Evolutionary conservation across 2,888 invertebrate genomes (phyloP), one percentile per base, ranked within the genome.

Genomic region (Dilophus febrilis): DNA sequence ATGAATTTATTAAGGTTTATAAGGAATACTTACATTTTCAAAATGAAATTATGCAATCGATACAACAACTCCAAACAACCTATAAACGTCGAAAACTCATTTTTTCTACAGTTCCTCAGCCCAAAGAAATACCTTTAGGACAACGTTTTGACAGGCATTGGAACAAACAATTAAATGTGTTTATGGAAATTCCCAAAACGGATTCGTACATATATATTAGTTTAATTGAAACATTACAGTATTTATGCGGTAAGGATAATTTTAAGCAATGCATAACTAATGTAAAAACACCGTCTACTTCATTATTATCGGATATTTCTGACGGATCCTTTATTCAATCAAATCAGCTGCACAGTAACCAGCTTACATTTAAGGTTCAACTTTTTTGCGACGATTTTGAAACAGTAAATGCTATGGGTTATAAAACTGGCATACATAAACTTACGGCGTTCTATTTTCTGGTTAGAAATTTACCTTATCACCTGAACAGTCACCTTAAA

Each of bases 261-360:
- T n/a, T 31, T 11, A 8, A 31, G n/a, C 7, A 31, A 31, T 31
- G 14, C 31, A 6, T 31, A 11, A 6, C 31, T 11, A 6, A 10
- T n/a, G 5, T 6, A 31, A 31, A 31, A 31, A 13, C n/a, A 8
- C 5, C 5, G 6, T 8, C 7, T 11, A 13, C 7, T 10, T 6
- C 5, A 11, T 6, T 31, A 11, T 31, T n/a, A 6, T n/a, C 12
- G 14, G 31, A 31, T 13, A 13, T 37, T n/a, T 28, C 37, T 6
- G 37, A 37, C n/a, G 37, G 37, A 12, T 37, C 28, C 3, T 37
- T 37, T 16, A 28, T 37, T 8, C 27, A 28, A 37, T 16, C 12
- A 10, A 31, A 13, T 13, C 7, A 6, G 8, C n/a, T 31, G 5
- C 31, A 31, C 31, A 31, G n/a, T 31, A 5, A 10, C 8, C 5